These are phyloP conservation scores for Stegodyphus mimosarum DNA, from an alignment of 1,140 invertebrate genomes.

Conservation along the genomic window DNA sequence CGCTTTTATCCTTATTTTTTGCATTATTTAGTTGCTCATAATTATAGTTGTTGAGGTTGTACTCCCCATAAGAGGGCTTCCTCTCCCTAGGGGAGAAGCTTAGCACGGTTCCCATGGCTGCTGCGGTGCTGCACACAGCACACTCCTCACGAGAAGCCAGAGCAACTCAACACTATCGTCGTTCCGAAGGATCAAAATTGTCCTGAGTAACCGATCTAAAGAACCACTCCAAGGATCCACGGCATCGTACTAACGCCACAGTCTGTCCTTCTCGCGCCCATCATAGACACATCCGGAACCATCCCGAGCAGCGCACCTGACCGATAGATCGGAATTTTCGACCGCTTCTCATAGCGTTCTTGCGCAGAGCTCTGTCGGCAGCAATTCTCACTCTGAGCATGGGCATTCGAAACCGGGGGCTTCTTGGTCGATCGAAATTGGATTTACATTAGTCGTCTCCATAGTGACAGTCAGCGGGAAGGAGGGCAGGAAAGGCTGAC, in stretches of 20 bases:
- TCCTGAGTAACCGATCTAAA: too few species aligned
- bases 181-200: neutral
- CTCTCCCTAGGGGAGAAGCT: constrained; percentile 85
- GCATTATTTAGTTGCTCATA: constrained; percentile 92
- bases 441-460: constrained; percentile 36
- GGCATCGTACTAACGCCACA: neutral
- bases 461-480: constrained; percentile 17
- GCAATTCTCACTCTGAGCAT: constrained; percentile 18
- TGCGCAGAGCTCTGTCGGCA: constrained; percentile 14
- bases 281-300: neutral
- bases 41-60: constrained; percentile 81
- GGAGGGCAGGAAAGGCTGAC: constrained; percentile 19
- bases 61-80: constrained; percentile 76
- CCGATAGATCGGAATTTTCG: neutral
- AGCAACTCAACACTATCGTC: neutral
- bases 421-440: constrained; percentile 46
- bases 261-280: neutral
- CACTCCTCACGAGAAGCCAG: constrained; percentile 50
- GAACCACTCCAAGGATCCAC: neutral
- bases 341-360: constrained; percentile 7
- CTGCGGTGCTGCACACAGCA: constrained; percentile 34
- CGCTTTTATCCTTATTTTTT: constrained; percentile 83
- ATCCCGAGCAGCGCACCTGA: constrained; percentile 1
- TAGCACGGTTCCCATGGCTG: constrained; percentile 89
- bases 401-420: constrained; percentile 23